Base-by-base conservation (phyloP, 2,888 invertebrate species). In the Maniola hyperantus region DNA sequence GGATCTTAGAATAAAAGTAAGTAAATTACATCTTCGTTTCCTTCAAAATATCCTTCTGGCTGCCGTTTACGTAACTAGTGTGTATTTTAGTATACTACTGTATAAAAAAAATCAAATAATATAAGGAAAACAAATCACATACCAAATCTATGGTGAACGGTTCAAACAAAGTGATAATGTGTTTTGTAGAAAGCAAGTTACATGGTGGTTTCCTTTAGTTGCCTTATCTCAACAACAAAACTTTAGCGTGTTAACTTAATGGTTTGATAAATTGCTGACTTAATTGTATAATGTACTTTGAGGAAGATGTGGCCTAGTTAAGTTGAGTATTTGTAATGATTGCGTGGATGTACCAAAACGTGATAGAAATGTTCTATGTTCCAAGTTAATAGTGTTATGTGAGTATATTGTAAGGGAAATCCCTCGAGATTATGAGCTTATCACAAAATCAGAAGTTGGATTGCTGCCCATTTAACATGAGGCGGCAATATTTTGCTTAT, bases 361-460 rank as follows among this genome's bases (percentile, higher is more conserved):
- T 51, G 26, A 5, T 26, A 18, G 26, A 26, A 26, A 26, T 26
- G 4, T 26, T 4, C 4, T 26, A 26, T 26, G 26, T 26, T 26
- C 26, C 1, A 26, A 26, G 26, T 4, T 26, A 26, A 20, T 15
- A 50, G 8, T 50, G 26, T 33, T 51, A 26, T 13, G 26, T 20
- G 18, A 18, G 51, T 33, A 51, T 26, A 6, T 51, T 33, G 13
- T 26, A 51, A 26, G 26, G 51, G 5, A 33, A 5, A 10, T 26
- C 10, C 33, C 51, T 51, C 13, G 10, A 51, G 13, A 51, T 51
- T 33, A 11, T 44, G 26, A 20, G 6, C 26, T 36, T 42, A 26
- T 44, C 74, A 70, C 70, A 74, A 76, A 77, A 80, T 79, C 76
- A 77, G 74, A 66, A 75, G 65, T 82, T 83, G 82, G 82, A 81